A percentile compares a stretch with the other conserved stretches of the same genome.
Conservation (phyloP, 2,888 invertebrate genomes). For the Sinelater perroti region DNA sequence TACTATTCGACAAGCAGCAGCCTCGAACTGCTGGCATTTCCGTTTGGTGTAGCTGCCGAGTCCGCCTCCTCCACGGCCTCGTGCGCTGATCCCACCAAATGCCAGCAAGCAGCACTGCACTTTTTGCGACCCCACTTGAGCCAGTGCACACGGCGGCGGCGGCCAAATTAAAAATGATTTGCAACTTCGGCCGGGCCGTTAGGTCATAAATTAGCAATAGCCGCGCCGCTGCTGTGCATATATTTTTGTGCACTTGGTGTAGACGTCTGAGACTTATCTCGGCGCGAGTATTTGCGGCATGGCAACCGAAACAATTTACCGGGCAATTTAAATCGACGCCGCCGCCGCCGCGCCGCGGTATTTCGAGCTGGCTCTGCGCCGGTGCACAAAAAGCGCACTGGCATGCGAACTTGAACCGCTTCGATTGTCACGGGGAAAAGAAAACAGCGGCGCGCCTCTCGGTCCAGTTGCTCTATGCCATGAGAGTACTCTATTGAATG, state of each 20-base stretch:
- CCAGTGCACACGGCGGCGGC: neutral
- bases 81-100: neutral
- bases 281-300: neutral
- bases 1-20: too few species aligned
- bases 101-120: neutral
- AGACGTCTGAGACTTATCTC: conserved; percentile 18
- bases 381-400: too few species aligned
- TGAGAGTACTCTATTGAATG: too few species aligned
- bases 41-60: neutral
- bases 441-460: too few species aligned
- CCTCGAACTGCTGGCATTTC: conserved; percentile 6
- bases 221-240: conserved; percentile 19
- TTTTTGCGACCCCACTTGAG: neutral
- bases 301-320: too few species aligned
- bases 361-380: too few species aligned
- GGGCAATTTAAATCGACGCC: too few species aligned
- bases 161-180: conserved; percentile 22
- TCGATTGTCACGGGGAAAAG: too few species aligned
- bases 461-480: too few species aligned
- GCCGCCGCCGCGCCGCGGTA: too few species aligned
- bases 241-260: conserved; percentile 20
- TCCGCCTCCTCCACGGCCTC: neutral
- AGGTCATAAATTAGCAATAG: conserved; percentile 22
- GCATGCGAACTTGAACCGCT: too few species aligned
- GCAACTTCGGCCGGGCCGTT: conserved; percentile 14